Percentiles rank a stretch among this genome's conserved stretches.
Conservation (phyloP, 2,888 invertebrate species). For the Stenotaenia linearis region DNA sequence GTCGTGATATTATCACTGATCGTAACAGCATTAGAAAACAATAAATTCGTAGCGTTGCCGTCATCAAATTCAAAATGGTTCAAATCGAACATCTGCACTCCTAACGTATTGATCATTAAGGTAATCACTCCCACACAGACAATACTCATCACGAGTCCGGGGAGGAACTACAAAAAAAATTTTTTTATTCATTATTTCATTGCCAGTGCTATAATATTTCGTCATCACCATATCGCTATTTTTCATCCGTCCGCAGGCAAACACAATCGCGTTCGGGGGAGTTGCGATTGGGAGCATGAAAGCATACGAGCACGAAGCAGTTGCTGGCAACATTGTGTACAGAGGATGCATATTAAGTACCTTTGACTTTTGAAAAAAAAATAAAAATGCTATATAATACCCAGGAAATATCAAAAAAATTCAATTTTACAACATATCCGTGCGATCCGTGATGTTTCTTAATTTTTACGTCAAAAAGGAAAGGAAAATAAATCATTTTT, state of each 20-base stretch:
- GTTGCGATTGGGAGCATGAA: constrained; percentile 91
- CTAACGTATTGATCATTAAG: constrained; percentile 46
- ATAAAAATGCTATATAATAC: not conserved
- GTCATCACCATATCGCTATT: constrained; percentile 66
- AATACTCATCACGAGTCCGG: constrained; percentile 49
- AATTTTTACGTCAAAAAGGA: not conserved
- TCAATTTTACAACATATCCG: too few species aligned
- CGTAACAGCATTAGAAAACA: not conserved
- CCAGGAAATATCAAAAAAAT: too few species aligned
- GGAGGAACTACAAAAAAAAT: constrained; percentile 42
- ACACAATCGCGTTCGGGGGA: constrained; percentile 90
- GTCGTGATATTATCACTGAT: not conserved
- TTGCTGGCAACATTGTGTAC: constrained; percentile 81
- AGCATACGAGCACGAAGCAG: constrained; percentile 80
- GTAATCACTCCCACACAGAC: constrained; percentile 46
- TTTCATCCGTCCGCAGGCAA: constrained; percentile 72
- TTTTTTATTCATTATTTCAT: not conserved
- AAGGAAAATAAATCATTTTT: not conserved
- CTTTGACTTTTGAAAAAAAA: constrained; percentile 27
- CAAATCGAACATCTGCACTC: constrained; percentile 44
- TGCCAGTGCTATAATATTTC: not conserved
- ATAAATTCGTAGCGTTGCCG: not conserved
- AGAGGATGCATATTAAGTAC: constrained; percentile 69
- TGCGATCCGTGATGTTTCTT: too few species aligned
- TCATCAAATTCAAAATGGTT: constrained; percentile 39